Evolutionary conservation across 2,797 vertebrate species (phyloP), one percentile per base, ranked within the genome.

Genomic region (Mustela erminea): DNA sequence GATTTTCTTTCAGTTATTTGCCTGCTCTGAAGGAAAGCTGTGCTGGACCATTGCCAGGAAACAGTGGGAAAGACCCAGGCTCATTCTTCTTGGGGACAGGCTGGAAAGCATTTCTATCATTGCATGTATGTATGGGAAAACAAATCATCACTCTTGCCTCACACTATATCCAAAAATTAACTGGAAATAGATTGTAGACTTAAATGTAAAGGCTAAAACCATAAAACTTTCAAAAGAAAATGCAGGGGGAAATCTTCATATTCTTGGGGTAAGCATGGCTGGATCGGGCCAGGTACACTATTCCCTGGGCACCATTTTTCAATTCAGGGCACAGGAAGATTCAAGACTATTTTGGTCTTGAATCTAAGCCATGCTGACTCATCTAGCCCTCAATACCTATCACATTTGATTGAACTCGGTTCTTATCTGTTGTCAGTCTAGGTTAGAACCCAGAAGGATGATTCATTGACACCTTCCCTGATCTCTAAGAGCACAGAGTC

Each of bases 181-280:
- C 32, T 66, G 12, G 46, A 70, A 74, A 21, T 21, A 32, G 70
- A 75, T 27, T 8, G 11, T 43, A 85, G 41, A 35, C 38, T 41
- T 60, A 95, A 58, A 89, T 13, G 80, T 56, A 60, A 92, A 89
- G 84, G 25, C 54, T 80, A 56, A 83, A 80, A 83, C 62, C 82
- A 23, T 43, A 78, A 78, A 72, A 75, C 5, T 12, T 46, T 52
- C 13, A 18, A 64, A 93, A 49, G 15, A 38, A 66, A 77, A 20
- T 0, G 8, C 27, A 35, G 41, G 20, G 41, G 11, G 68, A 78
- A 78, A 62, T 58, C 58, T 29, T 70, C 32, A 5, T 4, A 9
- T 74, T 25, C 10, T n/a, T 68, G 54, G 70, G 49, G 27, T 38
- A 66, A 18, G 11, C 56, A 46, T 80, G 38, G 27, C 29, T 77